Evolutionary conservation across 2,113 vertebrate genomes (phyloP), one percentile per base, ranked within the genome.

Genomic region (Perccottus glenii): DNA sequence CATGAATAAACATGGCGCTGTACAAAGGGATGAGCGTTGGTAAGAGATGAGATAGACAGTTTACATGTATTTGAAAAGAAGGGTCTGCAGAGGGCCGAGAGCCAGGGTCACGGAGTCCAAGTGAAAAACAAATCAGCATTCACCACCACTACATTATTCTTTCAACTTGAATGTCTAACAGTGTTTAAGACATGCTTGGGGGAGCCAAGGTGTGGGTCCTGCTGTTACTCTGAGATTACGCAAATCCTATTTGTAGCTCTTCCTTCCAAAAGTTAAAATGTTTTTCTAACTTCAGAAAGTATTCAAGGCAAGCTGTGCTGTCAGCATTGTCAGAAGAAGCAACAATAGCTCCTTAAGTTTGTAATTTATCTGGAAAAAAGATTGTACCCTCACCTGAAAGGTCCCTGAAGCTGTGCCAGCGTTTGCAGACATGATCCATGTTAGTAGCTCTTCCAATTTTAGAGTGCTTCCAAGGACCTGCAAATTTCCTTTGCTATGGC

Each of bases 1-100:
- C 80, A 88, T 90, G 82, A 90, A 87, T 87, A 85, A 86, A 87
- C 82, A 90, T 87, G 77, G 46, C 3, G 71, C 61, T 68, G 56
- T 73, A 85, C 79, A 89, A 87, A 87, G 80, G 70, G 73, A 75
- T 60, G 68, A 81, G 65, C 71, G 87, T 65, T 75, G 77, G 66
- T 77, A 60, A 7, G 70, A 80, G 82, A 87, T 84, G 78, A 81
- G 82, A 87, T 79, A 60, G 81, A 77, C 77, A 85, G 83, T 85
- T 86, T 82, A 88, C 80, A 86, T 67, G 79, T 81, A 81, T 84
- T 81, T 81, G 73, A 85, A 78, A 75, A 68, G 42, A 47, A 77
- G 43, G 64, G 70, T 74, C 60, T 57, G 67, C 70, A 60, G 46
- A 57, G 38, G 56, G 56, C 46, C 48, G 43, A 64, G 15, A 58